Percentiles rank a stretch among this genome's conserved stretches.
These are phyloP conservation scores for Typhlichthys eigenmanni DNA, from an alignment of 2,797 vertebrate genomes.

Conservation along the genomic window DNA sequence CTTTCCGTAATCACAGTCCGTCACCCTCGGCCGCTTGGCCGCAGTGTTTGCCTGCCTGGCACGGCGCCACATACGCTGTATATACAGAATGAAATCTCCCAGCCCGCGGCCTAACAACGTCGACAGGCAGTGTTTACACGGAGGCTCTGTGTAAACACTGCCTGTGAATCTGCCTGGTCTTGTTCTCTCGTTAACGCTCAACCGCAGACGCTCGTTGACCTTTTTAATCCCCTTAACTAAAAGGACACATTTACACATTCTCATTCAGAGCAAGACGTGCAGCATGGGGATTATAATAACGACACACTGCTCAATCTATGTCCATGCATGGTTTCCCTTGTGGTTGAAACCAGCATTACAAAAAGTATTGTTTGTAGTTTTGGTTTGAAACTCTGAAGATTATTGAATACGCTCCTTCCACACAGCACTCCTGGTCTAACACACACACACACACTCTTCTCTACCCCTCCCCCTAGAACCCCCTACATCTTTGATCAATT, in stretches of 20 bases:
- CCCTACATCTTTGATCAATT: no score
- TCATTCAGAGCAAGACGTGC: constrained; percentile 30
- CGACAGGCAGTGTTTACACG: constrained; percentile 72
- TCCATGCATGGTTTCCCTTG: no score
- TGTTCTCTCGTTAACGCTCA: constrained; percentile 47
- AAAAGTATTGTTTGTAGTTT: no score
- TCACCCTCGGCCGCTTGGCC: constrained; percentile 46
- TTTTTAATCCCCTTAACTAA: constrained; percentile 23
- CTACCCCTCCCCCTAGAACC: background rate
- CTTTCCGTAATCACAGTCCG: constrained; percentile 60
- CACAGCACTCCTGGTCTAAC: no score
- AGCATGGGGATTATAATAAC: background rate
- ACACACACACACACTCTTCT: background rate
- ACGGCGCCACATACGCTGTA: constrained; percentile 37
- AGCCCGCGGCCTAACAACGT: constrained; percentile 41
- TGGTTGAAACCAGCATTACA: no score
- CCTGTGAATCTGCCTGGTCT: constrained; percentile 39
- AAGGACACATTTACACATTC: constrained; percentile 35
- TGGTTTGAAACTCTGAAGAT: no score
- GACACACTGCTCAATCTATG: no score
- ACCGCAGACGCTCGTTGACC: constrained; percentile 18
- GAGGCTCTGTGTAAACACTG: constrained; percentile 52
- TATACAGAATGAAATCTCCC: constrained; percentile 59
- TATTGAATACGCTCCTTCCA: no score
- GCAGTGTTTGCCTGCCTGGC: constrained; percentile 56